Evolutionary conservation across 2,888 invertebrate genomes (phyloP).

Genomic region (Chloromyia formosa): DNA sequence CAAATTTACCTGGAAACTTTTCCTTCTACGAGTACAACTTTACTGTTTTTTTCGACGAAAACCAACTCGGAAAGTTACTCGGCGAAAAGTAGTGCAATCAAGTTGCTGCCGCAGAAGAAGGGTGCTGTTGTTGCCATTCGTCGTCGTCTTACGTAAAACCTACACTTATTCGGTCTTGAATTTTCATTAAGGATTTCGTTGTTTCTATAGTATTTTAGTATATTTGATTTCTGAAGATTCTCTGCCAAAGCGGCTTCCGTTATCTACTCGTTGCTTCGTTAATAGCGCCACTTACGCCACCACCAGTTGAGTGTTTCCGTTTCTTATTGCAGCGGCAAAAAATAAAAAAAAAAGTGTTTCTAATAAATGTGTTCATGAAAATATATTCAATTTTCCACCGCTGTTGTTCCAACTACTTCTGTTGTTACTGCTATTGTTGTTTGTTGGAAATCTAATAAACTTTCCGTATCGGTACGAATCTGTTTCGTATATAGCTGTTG

Average conservation of each 20-base stretch:
- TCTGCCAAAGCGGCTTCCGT: conserved; percentile 9
- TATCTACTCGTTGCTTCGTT: conserved; percentile 1
- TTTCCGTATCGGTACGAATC: neutral
- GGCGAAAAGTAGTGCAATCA: no score
- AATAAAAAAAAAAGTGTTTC: conserved; percentile 4
- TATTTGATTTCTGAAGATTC: neutral
- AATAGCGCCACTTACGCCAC: conserved; percentile 6
- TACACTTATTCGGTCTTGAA: no score
- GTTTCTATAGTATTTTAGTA: no score
- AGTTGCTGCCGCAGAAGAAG: no score
- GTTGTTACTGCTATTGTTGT: neutral
- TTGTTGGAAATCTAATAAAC: neutral
- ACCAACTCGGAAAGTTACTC: no score
- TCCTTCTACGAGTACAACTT: neutral
- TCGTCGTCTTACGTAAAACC: no score
- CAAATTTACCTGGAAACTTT: neutral
- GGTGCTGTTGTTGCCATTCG: no score
- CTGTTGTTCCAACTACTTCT: neutral
- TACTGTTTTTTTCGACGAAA: no score
- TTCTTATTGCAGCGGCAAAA: neutral
- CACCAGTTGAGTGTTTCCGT: conserved; percentile 27
- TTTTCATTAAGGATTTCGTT: no score
- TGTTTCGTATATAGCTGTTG: neutral
- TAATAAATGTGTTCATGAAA: conserved; percentile 27
- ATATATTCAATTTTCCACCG: conserved; percentile 8